Evolutionary conservation across 2,113 vertebrate genomes (phyloP).

Genomic region (Thamnaconus septentrionalis): DNA sequence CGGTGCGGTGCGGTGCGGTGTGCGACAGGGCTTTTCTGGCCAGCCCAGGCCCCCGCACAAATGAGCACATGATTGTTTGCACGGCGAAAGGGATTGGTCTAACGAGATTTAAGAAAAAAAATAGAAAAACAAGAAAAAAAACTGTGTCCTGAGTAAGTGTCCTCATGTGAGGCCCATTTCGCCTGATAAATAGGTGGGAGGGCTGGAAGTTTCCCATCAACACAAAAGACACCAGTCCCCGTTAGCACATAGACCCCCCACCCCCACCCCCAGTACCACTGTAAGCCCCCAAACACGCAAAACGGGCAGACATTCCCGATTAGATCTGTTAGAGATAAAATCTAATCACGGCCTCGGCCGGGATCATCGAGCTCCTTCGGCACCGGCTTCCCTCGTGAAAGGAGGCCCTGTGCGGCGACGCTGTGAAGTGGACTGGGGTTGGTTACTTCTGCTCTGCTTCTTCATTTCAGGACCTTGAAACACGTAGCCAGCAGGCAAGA

Average conservation of each 20-base stretch:
- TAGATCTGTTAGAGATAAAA: not conserved
- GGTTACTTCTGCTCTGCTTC: conserved; percentile 73
- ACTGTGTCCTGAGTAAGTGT: conserved; percentile 56
- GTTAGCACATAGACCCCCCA: not conserved
- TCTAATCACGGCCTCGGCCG: conserved; percentile 3
- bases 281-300: too few species aligned
- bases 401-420: conserved; percentile 24
- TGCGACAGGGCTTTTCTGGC: conserved; percentile 27
- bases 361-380: conserved; percentile 12
- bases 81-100: conserved; percentile 53
- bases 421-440: conserved; percentile 36
- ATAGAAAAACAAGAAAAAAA: conserved; percentile 54
- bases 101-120: conserved; percentile 68
- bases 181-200: conserved; percentile 38
- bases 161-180: conserved; percentile 72
- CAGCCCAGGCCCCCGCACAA: conserved; percentile 32
- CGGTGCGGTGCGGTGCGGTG: conserved; percentile 26
- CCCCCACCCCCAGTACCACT: too few species aligned
- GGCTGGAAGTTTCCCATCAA: conserved; percentile 45
- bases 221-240: conserved; percentile 33
- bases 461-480: conserved; percentile 63
- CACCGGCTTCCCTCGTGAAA: conserved; percentile 12
- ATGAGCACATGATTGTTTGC: conserved; percentile 65
- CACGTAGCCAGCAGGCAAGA: conserved; percentile 50
- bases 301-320: too few species aligned